phyloP scores from a whole-genome alignment of 2,113 vertebrate genomes.

The Bothrops jararaca region DNA sequence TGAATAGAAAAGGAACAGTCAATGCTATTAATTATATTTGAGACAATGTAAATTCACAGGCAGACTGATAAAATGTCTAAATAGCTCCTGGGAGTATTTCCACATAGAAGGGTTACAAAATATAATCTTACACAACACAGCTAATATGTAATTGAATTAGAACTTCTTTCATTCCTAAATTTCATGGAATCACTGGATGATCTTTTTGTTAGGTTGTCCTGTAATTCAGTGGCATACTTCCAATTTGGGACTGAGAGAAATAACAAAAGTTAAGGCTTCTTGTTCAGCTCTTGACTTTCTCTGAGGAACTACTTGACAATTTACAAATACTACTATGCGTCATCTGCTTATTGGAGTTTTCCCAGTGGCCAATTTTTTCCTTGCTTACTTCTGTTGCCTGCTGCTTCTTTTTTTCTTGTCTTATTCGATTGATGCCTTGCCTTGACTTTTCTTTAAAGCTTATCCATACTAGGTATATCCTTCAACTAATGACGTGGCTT shows the following conservation, averaged over 20 bases:
- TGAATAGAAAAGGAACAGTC: constrained; percentile 1
- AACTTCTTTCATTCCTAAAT: background rate
- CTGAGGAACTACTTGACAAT: background rate
- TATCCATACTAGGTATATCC: background rate
- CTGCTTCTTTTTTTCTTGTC: background rate
- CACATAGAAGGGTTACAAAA: background rate
- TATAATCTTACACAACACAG: background rate
- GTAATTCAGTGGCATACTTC: background rate
- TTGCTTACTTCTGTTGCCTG: background rate
- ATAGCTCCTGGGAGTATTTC: background rate
- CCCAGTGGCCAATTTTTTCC: background rate
- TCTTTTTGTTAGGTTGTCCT: background rate
- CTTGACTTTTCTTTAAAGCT: background rate
- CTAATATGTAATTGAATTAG: background rate
- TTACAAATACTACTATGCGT: background rate
- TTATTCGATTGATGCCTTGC: too few species aligned
- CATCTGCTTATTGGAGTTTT: background rate
- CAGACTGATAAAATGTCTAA: background rate
- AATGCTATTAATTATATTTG: background rate
- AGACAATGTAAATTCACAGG: background rate
- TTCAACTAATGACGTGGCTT: background rate
- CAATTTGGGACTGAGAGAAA: background rate
- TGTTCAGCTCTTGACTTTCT: background rate
- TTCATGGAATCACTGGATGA: background rate
- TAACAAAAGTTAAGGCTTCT: background rate